phyloP scores from a whole-genome alignment of 1,140 invertebrate species.

The Hyphantria cunea region DNA sequence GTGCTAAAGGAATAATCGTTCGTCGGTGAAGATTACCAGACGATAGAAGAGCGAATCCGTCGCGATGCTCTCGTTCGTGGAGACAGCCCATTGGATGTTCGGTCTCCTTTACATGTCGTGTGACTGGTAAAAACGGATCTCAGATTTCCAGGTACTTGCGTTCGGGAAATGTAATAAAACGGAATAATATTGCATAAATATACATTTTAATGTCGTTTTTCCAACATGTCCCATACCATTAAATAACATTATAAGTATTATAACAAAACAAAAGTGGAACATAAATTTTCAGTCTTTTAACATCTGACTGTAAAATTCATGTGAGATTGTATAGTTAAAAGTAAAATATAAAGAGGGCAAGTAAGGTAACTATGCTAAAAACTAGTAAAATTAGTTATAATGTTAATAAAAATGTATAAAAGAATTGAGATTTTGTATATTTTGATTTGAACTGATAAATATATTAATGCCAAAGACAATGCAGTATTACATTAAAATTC shows the following conservation, averaged over 20 bases:
- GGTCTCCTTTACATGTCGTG: too few relatives aligned
- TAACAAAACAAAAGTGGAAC: slow-evolving; percentile 38
- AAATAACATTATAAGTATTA: slow-evolving; percentile 37
- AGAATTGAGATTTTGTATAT: slow-evolving; percentile 14
- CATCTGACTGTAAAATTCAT: slow-evolving; percentile 39
- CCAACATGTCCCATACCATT: slow-evolving; percentile 51
- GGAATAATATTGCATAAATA: slow-evolving; percentile 37
- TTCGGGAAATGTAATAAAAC: too few relatives aligned
- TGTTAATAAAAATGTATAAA: slow-evolving; percentile 11
- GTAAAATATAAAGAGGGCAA: slow-evolving; percentile 31
- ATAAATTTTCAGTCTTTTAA: slow-evolving; percentile 42
- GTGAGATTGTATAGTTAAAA: slow-evolving; percentile 19
- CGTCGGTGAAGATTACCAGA: too few relatives aligned
- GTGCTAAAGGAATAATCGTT: too few relatives aligned
- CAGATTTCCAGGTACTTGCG: too few relatives aligned
- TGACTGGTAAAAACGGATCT: too few relatives aligned
- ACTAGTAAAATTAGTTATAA: neutral
- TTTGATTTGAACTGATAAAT: slow-evolving; percentile 4
- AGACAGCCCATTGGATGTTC: too few relatives aligned
- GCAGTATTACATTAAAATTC: neutral
- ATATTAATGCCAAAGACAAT: neutral
- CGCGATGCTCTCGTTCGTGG: too few relatives aligned
- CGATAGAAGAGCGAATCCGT: too few relatives aligned
- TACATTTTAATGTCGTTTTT: slow-evolving; percentile 44
- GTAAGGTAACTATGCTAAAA: neutral